Percentiles rank a stretch among this genome's conserved stretches.
phyloP scores from a whole-genome alignment of 2,888 invertebrate genomes.

The Caenorhabditis afra region DNA sequence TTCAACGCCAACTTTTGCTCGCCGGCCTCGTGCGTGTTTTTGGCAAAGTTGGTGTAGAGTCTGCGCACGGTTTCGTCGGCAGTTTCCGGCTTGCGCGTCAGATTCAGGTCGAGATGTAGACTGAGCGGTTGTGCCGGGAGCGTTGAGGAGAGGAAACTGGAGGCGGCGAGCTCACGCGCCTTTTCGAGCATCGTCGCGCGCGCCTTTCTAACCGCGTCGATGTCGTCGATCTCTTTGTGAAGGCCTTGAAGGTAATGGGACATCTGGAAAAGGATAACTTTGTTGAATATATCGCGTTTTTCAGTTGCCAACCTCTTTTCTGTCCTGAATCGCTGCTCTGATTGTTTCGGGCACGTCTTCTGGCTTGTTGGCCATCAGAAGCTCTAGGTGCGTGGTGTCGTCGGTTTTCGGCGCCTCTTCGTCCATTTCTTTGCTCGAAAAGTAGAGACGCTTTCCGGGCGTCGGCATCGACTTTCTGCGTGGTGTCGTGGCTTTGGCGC shows the following conservation, averaged over 20 bases:
- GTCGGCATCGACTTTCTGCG: constrained; percentile 51
- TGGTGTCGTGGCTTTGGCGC: constrained; percentile 12
- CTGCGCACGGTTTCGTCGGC: neutral
- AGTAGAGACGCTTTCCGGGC: constrained; percentile 36
- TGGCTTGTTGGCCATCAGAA: constrained; percentile 31
- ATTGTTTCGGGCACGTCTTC: constrained; percentile 1
- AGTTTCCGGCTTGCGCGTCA: constrained; percentile 10
- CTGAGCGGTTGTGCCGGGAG: neutral
- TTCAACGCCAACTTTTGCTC: neutral
- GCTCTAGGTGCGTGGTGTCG: constrained; percentile 29
- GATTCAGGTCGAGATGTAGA: neutral
- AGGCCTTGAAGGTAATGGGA: neutral
- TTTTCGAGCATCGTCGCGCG: constrained; percentile 20
- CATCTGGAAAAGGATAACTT: constrained; percentile 25
- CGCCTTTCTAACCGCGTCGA: constrained; percentile 1
- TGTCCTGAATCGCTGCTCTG: constrained; percentile 9
- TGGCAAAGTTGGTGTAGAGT: constrained; percentile 16
- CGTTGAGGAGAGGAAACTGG: neutral
- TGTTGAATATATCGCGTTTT: neutral
- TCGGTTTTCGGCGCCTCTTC: neutral
- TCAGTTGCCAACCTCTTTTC: constrained; percentile 7
- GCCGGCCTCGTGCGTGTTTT: constrained; percentile 19
- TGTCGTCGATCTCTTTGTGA: constrained; percentile 10
- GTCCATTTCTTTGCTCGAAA: constrained; percentile 30
- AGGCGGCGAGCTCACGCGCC: neutral